Evolutionary conservation across 2,797 vertebrate genomes (phyloP).

Genomic region (Pangasius krempfi): DNA sequence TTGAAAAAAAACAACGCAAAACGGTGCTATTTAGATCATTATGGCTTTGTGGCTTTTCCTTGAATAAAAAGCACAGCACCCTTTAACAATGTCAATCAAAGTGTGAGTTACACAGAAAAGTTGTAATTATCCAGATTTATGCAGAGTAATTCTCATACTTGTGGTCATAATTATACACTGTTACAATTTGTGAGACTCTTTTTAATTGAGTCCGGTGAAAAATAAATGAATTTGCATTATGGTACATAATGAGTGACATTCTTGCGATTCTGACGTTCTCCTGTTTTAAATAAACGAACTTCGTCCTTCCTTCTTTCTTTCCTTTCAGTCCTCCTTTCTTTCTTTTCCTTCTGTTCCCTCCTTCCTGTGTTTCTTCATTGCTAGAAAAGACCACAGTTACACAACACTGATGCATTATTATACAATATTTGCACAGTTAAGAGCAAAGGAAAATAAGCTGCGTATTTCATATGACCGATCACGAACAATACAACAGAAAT

Average conservation of each 20-base stretch:
- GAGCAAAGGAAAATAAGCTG: neutral
- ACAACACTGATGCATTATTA: neutral
- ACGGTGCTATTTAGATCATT: neutral
- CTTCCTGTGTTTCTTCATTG: neutral
- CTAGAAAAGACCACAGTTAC: neutral
- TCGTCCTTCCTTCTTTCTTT: neutral
- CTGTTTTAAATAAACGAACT: neutral
- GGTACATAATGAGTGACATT: neutral
- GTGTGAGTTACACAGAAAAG: neutral
- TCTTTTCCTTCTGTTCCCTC: neutral
- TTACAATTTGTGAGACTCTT: neutral
- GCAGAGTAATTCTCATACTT: neutral
- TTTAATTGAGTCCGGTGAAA: neutral
- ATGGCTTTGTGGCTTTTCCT: constrained; percentile 25
- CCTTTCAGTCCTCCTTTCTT: neutral
- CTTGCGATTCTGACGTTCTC: neutral
- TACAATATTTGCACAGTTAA: neutral
- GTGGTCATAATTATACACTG: neutral
- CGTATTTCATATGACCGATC: too few relatives aligned
- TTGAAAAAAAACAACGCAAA: neutral
- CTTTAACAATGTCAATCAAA: neutral
- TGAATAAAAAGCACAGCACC: neutral
- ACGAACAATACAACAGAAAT: neutral
- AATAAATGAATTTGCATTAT: neutral
- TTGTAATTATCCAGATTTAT: neutral